A percentile compares a stretch with the other conserved stretches of the same genome.
Evolutionary conservation across 2,797 vertebrate genomes (phyloP).

Genomic region (Garrulus glandarius): DNA sequence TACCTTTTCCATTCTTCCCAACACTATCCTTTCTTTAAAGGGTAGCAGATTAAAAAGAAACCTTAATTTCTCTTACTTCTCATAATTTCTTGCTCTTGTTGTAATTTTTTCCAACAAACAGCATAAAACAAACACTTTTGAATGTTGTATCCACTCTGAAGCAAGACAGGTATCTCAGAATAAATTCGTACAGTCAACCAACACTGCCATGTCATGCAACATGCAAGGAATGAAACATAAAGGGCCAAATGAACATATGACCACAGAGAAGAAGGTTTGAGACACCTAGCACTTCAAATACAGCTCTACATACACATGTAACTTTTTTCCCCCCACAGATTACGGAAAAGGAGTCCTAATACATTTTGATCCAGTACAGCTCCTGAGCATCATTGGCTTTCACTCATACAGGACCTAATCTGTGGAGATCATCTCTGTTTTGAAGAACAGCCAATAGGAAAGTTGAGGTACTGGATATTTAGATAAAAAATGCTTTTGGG

Average conservation of each 20-base stretch:
- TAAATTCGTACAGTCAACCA: not conserved
- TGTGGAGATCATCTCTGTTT: not conserved
- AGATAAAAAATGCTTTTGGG: not conserved
- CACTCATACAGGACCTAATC: slow-evolving; percentile 10
- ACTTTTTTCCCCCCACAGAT: not conserved
- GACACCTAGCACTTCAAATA: not conserved
- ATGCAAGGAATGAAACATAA: not conserved
- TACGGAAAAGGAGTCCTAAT: not conserved
- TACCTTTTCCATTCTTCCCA: not conserved
- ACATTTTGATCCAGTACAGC: not conserved
- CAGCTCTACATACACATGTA: not conserved
- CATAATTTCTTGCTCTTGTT: not conserved
- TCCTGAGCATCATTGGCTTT: not conserved
- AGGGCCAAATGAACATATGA: not conserved
- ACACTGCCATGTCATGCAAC: not conserved
- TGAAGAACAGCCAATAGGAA: not conserved
- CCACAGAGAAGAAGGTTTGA: not conserved
- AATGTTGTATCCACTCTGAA: not conserved
- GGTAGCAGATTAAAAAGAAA: not conserved
- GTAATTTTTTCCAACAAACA: not conserved
- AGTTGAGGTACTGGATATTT: slow-evolving; percentile 51
- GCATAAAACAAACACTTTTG: not conserved
- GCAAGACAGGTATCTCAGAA: not conserved
- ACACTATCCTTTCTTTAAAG: not conserved
- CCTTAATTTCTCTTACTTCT: not conserved